Percentiles rank a stretch among this genome's conserved stretches.
Conservation (phyloP, 2,797 vertebrate genomes). For the Acipenser ruthenus region DNA sequence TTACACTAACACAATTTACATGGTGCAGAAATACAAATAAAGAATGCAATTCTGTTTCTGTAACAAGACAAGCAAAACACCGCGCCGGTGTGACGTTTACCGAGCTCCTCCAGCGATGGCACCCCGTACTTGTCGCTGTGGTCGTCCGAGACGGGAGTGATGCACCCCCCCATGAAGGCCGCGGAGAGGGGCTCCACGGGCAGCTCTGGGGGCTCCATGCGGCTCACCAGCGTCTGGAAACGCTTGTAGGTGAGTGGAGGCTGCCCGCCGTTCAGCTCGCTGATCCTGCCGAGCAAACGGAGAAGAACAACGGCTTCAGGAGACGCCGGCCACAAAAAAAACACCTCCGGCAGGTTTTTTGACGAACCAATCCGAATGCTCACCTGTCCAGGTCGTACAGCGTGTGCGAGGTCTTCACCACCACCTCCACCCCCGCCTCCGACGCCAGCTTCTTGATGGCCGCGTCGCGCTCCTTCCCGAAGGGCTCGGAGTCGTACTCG, state of each 20-base stretch:
- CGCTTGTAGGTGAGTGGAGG: constrained; percentile 68
- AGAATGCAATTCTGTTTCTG: too few species aligned
- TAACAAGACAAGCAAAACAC: too few species aligned
- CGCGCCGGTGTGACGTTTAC: constrained; percentile 33
- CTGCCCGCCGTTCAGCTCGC: constrained; percentile 61
- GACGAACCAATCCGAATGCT: neutral
- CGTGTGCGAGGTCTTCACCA: constrained; percentile 40
- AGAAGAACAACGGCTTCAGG: neutral
- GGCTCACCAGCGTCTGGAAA: constrained; percentile 67
- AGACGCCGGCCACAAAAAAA: neutral
- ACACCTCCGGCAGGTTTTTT: neutral
- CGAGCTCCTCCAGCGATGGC: constrained; percentile 65
- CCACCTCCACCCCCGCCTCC: constrained; percentile 39
- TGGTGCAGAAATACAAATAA: too few species aligned
- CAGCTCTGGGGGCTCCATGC: constrained; percentile 59
- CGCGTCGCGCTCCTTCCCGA: constrained; percentile 38
- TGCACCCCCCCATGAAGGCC: constrained; percentile 49
- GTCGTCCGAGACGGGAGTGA: constrained; percentile 59
- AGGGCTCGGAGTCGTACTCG: constrained; percentile 43
- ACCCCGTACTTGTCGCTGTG: constrained; percentile 65
- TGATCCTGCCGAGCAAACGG: constrained; percentile 43
- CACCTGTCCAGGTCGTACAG: constrained; percentile 44
- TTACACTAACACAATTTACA: too few species aligned
- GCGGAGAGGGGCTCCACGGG: constrained; percentile 53
- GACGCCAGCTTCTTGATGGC: constrained; percentile 41